Percentiles rank a stretch among this genome's conserved stretches.
Evolutionary conservation across 1,140 invertebrate species (phyloP).

Genomic region (Andricus grossulariae): DNA sequence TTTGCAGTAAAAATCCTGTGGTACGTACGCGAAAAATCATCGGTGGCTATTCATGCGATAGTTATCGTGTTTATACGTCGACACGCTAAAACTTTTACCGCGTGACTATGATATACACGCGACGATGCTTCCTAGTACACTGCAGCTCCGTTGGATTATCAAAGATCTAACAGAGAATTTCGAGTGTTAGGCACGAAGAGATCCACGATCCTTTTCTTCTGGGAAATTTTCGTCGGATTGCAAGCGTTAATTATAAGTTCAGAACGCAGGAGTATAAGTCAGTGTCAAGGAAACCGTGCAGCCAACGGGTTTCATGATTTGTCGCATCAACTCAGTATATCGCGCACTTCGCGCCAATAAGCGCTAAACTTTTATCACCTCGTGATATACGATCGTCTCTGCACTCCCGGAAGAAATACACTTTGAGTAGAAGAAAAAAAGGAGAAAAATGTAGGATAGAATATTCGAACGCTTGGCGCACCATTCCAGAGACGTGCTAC

Average conservation of each 20-base stretch:
- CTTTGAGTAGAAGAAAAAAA: slow-evolving; percentile 44
- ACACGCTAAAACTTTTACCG: slow-evolving; percentile 30
- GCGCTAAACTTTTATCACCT: slow-evolving; percentile 49
- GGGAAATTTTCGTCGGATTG: not conserved
- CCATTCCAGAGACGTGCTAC: not conserved
- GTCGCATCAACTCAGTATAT: slow-evolving; percentile 23
- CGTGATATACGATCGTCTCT: slow-evolving; percentile 39
- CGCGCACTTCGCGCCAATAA: slow-evolving; percentile 40
- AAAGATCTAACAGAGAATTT: slow-evolving; percentile 30
- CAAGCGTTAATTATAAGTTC: slow-evolving; percentile 23
- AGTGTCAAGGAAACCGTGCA: not conserved
- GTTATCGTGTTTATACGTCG: slow-evolving; percentile 35
- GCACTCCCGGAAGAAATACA: slow-evolving; percentile 43
- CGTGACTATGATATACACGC: slow-evolving; percentile 30
- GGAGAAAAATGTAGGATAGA: slow-evolving; percentile 33
- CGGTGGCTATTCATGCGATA: slow-evolving; percentile 44
- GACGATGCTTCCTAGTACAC: slow-evolving; percentile 31
- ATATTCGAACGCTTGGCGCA: slow-evolving; percentile 8
- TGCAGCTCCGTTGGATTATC: slow-evolving; percentile 18
- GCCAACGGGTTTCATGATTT: slow-evolving; percentile 6
- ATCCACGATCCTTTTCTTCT: not conserved
- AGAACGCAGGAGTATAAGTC: not conserved
- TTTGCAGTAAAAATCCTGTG: slow-evolving; percentile 51
- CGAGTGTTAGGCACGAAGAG: slow-evolving; percentile 25
- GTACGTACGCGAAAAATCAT: slow-evolving; percentile 51